Percentiles rank a stretch among this genome's conserved stretches.
Evolutionary conservation across 2,797 vertebrate genomes (phyloP).

Genomic region (Chlorospingus flavigularis): DNA sequence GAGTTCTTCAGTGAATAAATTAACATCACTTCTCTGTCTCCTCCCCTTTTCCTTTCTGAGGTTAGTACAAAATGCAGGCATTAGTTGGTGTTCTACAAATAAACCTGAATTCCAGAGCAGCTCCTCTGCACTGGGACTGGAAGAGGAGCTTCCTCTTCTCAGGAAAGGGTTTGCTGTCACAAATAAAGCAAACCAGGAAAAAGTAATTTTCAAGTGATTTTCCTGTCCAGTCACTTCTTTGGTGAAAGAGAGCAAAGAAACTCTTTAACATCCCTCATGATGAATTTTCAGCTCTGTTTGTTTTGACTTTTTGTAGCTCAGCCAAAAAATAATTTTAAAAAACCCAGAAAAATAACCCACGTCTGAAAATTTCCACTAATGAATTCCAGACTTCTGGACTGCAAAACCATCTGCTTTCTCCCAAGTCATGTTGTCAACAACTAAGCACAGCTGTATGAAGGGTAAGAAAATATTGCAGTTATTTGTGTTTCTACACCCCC

Average conservation of each 20-base stretch:
- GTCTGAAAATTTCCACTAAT: slow-evolving; percentile 63
- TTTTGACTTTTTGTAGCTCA: slow-evolving; percentile 49
- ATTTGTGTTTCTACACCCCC: slow-evolving; percentile 19
- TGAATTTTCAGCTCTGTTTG: slow-evolving; percentile 56
- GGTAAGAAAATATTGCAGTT: slow-evolving; percentile 41
- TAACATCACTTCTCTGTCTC: not conserved
- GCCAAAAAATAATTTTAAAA: not conserved
- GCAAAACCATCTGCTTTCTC: slow-evolving; percentile 47
- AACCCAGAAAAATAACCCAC: not conserved
- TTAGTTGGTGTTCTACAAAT: not conserved
- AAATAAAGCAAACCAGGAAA: slow-evolving; percentile 4
- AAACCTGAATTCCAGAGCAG: slow-evolving; percentile 9
- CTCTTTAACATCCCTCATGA: slow-evolving; percentile 1
- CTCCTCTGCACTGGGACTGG: not conserved
- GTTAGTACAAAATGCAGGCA: slow-evolving; percentile 1
- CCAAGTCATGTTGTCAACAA: slow-evolving; percentile 61
- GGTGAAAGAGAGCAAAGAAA: slow-evolving; percentile 37
- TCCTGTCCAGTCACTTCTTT: not conserved
- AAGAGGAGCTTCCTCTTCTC: not conserved
- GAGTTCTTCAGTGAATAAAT: not conserved
- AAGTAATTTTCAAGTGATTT: not conserved
- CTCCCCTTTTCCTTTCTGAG: not conserved
- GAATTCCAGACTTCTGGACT: slow-evolving; percentile 67
- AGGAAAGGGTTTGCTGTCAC: not conserved
- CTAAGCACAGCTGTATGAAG: slow-evolving; percentile 50